Percentiles rank a stretch among this genome's conserved stretches.
Conservation (phyloP, 92 coral and sea anemone genomes). For the Porites cylindrica region DNA sequence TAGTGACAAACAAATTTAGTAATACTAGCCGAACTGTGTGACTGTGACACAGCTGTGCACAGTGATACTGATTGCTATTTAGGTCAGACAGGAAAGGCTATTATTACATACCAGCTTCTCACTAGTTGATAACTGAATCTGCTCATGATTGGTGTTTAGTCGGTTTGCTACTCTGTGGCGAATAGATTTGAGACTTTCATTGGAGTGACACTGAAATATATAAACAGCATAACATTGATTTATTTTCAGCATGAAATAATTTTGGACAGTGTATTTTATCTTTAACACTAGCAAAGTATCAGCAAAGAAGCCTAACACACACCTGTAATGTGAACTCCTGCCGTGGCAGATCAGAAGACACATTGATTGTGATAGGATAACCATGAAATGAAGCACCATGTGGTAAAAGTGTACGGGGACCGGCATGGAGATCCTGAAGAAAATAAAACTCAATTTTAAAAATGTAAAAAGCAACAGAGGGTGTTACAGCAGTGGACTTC, state of each 20-base stretch:
- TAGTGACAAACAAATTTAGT: not conserved
- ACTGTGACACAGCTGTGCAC: not conserved
- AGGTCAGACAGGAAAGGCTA: no score
- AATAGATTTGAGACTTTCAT: constrained; percentile 82
- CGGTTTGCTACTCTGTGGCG: constrained; percentile 80
- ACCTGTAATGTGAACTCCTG: constrained; percentile 82
- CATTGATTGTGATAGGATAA: constrained; percentile 80
- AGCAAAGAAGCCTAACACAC: not conserved
- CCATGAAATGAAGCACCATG: constrained; percentile 94
- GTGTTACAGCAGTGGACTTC: not conserved
- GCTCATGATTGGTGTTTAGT: constrained; percentile 79
- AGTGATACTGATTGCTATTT: no score
- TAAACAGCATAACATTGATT: no score
- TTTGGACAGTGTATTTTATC: no score
- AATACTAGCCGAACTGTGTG: not conserved
- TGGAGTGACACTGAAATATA: constrained; percentile 83
- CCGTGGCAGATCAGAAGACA: constrained; percentile 82
- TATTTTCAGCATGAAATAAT: no score
- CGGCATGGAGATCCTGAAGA: constrained; percentile 84
- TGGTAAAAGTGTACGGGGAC: constrained; percentile 87
- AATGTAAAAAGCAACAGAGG: not conserved
- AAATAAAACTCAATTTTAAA: not conserved
- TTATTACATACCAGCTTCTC: constrained; percentile 77
- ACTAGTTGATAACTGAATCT: constrained; percentile 81
- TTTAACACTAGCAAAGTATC: no score